Evolutionary conservation across 2,888 invertebrate genomes (phyloP).

Genomic region (Phymatocera aterrima): DNA sequence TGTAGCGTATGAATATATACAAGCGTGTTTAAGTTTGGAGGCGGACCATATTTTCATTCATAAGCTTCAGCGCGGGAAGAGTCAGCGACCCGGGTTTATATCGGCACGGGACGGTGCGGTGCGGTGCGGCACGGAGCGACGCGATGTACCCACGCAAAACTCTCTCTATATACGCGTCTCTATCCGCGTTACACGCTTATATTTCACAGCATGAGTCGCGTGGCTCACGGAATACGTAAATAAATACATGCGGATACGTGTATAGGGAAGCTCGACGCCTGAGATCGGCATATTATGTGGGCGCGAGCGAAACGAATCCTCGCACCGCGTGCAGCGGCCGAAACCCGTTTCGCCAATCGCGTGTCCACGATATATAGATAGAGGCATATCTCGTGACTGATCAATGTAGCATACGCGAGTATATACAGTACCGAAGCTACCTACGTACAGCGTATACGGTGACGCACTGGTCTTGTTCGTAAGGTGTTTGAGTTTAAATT

Average conservation of each 20-base stretch:
- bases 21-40: conserved; percentile 10
- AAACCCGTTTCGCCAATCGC: conserved; percentile 14
- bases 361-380: background rate
- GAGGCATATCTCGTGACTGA: background rate
- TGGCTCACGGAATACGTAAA: conserved; percentile 37
- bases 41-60: conserved; percentile 44
- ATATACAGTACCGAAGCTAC: too few relatives aligned
- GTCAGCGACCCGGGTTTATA: conserved; percentile 36
- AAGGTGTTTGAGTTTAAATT: conserved; percentile 9
- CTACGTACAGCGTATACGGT: background rate
- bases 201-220: background rate
- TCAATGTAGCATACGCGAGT: background rate
- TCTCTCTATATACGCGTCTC: background rate
- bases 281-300: conserved; percentile 11
- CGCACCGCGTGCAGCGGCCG: background rate
- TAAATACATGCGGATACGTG: background rate
- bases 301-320: conserved; percentile 8
- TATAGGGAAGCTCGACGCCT: background rate
- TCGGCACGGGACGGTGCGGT: background rate
- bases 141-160: conserved; percentile 26
- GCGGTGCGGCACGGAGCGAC: background rate
- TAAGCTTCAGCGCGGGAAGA: conserved; percentile 21
- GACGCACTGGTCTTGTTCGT: background rate
- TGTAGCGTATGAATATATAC: background rate
- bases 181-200: background rate